phyloP scores from a whole-genome alignment of 2,113 vertebrate genomes.

The Hippopotamus amphibius region DNA sequence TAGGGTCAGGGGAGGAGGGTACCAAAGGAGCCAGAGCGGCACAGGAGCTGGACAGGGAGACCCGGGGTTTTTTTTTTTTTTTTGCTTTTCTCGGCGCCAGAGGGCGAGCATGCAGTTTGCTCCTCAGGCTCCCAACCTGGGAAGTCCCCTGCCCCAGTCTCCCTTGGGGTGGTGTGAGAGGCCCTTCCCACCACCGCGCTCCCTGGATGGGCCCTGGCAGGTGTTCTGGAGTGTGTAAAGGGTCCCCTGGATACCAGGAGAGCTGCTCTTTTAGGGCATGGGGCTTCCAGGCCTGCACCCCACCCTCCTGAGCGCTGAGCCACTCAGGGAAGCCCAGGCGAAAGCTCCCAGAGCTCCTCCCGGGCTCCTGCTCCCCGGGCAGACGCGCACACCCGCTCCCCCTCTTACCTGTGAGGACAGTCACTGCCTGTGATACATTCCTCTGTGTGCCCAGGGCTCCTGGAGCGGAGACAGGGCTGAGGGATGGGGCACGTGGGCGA shows the following conservation, averaged over 20 bases:
- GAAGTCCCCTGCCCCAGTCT: neutral
- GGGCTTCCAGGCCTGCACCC: neutral
- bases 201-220: neutral
- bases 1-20: slow-evolving; percentile 33
- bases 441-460: neutral
- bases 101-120: neutral
- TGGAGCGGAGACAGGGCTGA: neutral
- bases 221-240: neutral
- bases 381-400: neutral
- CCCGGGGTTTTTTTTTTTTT: neutral
- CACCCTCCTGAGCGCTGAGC: neutral
- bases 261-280: neutral
- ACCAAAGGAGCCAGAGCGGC: neutral
- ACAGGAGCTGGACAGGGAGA: neutral
- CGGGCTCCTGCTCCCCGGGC: neutral
- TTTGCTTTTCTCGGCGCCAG: neutral
- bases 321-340: neutral
- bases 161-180: neutral
- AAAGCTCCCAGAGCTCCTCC: neutral
- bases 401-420: neutral
- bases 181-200: neutral
- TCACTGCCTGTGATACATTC: slow-evolving; percentile 5
- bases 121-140: neutral
- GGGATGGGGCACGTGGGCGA: neutral
- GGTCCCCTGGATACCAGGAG: neutral